Evolutionary conservation across 2,888 invertebrate species (phyloP).

Genomic region (Fissipunctia ypsillon): DNA sequence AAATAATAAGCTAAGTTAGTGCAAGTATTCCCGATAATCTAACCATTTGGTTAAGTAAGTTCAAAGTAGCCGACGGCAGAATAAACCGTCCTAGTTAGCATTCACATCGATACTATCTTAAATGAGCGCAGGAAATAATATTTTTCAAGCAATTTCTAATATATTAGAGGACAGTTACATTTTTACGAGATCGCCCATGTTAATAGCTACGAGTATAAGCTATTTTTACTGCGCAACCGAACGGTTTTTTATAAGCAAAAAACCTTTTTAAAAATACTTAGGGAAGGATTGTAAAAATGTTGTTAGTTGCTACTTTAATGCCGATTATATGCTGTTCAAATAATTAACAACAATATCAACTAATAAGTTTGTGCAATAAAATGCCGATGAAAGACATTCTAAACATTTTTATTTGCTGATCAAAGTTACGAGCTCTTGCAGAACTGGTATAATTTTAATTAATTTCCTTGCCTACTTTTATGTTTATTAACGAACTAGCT

Average conservation of each 20-base stretch:
- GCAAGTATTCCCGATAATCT: slow-evolving; percentile 33
- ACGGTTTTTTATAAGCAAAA: slow-evolving; percentile 38
- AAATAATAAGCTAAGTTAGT: slow-evolving; percentile 26
- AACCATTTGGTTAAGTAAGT: slow-evolving; percentile 53
- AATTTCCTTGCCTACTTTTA: background rate
- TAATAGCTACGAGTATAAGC: slow-evolving; percentile 25
- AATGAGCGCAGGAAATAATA: slow-evolving; percentile 45
- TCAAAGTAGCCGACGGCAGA: slow-evolving; percentile 56
- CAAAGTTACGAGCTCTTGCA: background rate
- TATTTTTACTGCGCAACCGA: slow-evolving; percentile 22
- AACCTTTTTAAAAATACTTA: slow-evolving; percentile 30
- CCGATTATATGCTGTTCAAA: slow-evolving; percentile 17
- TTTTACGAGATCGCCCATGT: slow-evolving; percentile 50
- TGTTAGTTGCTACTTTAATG: slow-evolving; percentile 12
- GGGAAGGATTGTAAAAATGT: slow-evolving; percentile 26
- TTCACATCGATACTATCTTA: slow-evolving; percentile 59
- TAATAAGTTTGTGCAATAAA: slow-evolving; percentile 32
- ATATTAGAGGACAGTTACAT: slow-evolving; percentile 46
- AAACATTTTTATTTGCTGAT: slow-evolving; percentile 11
- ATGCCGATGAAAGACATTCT: slow-evolving; percentile 18
- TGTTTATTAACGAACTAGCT: too few relatives aligned
- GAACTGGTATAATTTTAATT: slow-evolving; percentile 14
- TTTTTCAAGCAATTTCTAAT: slow-evolving; percentile 61
- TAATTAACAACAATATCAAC: slow-evolving; percentile 37
- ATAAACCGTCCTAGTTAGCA: slow-evolving; percentile 38